Conservation (phyloP, 2,888 invertebrate species). For the Urechis unicinctus region DNA sequence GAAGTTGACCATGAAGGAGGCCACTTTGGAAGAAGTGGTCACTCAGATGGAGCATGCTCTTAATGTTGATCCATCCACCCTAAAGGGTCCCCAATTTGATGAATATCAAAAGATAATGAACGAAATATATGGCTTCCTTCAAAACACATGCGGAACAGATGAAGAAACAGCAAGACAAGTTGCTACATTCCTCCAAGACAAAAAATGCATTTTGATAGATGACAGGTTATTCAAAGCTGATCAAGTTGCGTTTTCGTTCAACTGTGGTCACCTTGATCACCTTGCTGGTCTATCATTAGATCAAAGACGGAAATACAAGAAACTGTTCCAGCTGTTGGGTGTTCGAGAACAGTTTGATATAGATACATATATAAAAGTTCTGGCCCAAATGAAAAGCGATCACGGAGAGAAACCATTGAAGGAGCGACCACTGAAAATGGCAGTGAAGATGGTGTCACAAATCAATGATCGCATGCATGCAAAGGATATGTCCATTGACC, state of each 20-base stretch:
- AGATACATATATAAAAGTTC: conserved; percentile 9
- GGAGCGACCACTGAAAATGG: conserved; percentile 8
- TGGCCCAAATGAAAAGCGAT: conserved; percentile 5
- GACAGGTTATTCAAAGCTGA: conserved; percentile 8
- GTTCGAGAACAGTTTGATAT: conserved; percentile 19
- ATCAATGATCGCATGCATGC: conserved; percentile 14
- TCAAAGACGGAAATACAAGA: conserved; percentile 6
- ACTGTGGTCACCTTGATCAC: conserved; percentile 20
- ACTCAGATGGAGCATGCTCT: conserved; percentile 18
- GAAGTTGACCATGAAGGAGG: conserved; percentile 7
- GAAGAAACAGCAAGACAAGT: conserved; percentile 4
- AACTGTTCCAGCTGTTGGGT: conserved; percentile 15
- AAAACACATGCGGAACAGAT: conserved; percentile 9
- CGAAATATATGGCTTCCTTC: conserved; percentile 14
- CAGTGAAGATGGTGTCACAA: conserved; percentile 9
- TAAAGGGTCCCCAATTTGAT: conserved; percentile 5
- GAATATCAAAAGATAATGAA: conserved; percentile 7
- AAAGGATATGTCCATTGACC: neutral
- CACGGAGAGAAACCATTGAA: conserved; percentile 7
- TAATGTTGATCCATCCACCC: conserved; percentile 1
- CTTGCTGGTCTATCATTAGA: conserved; percentile 20
- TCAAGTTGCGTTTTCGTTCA: conserved; percentile 10
- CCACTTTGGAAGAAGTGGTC: conserved; percentile 10
- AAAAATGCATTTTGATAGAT: conserved; percentile 12
- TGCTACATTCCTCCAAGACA: neutral